Evolutionary conservation across 2,113 vertebrate species (phyloP).

Genomic region (Nannobrachium achirus): DNA sequence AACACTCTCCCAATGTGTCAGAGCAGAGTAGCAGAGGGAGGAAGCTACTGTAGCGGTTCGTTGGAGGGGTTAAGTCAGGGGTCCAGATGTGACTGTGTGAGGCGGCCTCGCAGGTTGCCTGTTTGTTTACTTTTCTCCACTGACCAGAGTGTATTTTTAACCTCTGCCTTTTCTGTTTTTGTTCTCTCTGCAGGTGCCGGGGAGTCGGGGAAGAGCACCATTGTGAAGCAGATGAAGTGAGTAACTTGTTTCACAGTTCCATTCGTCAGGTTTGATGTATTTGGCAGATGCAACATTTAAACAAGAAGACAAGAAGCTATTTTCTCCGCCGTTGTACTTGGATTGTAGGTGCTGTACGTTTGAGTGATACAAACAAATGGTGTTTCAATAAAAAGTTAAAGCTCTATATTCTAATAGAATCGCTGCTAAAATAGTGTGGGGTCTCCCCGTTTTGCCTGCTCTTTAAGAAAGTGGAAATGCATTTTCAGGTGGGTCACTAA

Average conservation of each 20-base stretch:
- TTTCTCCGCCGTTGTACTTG: no score
- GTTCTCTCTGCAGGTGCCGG: conserved; percentile 88
- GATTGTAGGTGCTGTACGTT: no score
- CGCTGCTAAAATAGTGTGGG: no score
- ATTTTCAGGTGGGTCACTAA: no score
- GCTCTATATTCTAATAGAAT: no score
- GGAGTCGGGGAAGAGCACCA: conserved; percentile 96
- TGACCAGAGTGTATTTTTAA: conserved; percentile 75
- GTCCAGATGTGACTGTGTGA: conserved; percentile 68
- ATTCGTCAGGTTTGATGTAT: conserved; percentile 23
- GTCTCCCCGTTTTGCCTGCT: no score
- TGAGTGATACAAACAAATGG: no score
- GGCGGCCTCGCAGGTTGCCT: conserved; percentile 46
- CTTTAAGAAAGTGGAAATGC: no score
- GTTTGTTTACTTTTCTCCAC: conserved; percentile 73
- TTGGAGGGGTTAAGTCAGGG: not conserved
- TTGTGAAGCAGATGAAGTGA: conserved; percentile 99
- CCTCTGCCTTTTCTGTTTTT: conserved; percentile 70
- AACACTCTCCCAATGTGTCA: no score
- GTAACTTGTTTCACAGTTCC: conserved; percentile 72
- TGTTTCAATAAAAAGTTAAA: no score
- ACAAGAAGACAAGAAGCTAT: no score
- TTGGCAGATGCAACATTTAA: not conserved
- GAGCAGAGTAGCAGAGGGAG: conserved; percentile 15
- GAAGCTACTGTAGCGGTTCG: conserved; percentile 5